These are phyloP conservation scores for Etheostoma nigrum DNA, from an alignment of 2,797 vertebrate genomes.

Conservation along the genomic window DNA sequence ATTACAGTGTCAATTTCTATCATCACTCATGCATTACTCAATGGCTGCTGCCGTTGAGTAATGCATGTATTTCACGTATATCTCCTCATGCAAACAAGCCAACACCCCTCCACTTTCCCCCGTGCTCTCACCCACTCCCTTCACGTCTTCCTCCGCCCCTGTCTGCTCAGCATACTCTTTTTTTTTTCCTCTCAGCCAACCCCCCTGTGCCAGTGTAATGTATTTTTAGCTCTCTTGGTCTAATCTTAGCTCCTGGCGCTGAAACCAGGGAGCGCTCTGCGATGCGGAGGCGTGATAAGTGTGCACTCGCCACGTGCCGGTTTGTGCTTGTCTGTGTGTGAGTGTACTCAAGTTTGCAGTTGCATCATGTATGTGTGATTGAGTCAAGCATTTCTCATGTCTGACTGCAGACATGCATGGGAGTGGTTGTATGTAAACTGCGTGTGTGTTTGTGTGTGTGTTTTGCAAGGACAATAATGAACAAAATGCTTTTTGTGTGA, in stretches of 20 bases:
- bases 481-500: conserved; percentile 10
- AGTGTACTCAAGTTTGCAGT: conserved; percentile 16
- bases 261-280: conserved; percentile 47
- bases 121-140: conserved; percentile 14
- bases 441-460: not conserved
- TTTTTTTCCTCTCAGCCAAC: not conserved
- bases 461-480: not conserved
- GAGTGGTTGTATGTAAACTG: not conserved
- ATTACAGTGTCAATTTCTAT: not conserved
- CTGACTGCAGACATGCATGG: not conserved
- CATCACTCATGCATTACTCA: too few relatives aligned
- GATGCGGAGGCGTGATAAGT: conserved; percentile 62
- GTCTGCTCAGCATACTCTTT: conserved; percentile 53
- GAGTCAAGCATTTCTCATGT: conserved; percentile 10
- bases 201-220: conserved; percentile 27
- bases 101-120: conserved; percentile 41
- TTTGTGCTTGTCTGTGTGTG: conserved; percentile 26
- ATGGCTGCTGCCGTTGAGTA: conserved; percentile 35
- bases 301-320: conserved; percentile 41
- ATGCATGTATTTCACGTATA: conserved; percentile 41
- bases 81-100: conserved; percentile 52
- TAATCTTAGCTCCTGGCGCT: conserved; percentile 76
- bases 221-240: conserved; percentile 80
- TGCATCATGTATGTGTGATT: conserved; percentile 11
- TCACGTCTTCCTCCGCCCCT: conserved; percentile 25